phyloP scores from a whole-genome alignment of 1,140 invertebrate species.

The Dendroctonus valens region DNA sequence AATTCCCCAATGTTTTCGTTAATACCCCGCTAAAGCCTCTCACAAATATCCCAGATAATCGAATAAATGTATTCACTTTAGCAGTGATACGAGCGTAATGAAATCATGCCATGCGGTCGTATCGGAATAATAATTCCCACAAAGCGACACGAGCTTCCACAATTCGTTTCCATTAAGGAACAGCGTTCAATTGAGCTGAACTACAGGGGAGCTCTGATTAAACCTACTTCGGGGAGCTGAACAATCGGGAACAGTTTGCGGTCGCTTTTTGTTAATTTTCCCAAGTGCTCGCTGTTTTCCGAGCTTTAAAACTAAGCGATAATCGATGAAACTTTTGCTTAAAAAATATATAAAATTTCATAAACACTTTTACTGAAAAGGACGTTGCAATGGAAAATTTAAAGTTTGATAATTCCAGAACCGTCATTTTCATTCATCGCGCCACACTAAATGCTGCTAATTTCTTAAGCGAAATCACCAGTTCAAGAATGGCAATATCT shows the following conservation, averaged over 20 bases:
- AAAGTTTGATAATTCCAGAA: too few species aligned
- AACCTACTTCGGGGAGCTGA: constrained; percentile 33
- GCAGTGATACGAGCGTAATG: constrained; percentile 22
- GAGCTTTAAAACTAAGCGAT: constrained; percentile 4
- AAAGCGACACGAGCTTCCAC: constrained; percentile 34
- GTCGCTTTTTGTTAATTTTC: constrained; percentile 32
- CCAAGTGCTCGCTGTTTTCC: constrained; percentile 22
- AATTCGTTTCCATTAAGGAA: constrained; percentile 35
- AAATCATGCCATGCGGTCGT: constrained; percentile 32
- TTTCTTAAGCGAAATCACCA: too few species aligned
- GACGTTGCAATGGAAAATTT: too few species aligned
- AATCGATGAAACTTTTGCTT: neutral
- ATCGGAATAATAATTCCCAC: constrained; percentile 34
- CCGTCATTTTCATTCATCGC: too few species aligned
- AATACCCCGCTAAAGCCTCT: constrained; percentile 17
- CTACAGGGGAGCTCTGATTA: constrained; percentile 32
- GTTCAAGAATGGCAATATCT: too few species aligned
- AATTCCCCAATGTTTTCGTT: constrained; percentile 12
- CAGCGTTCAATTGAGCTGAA: constrained; percentile 31
- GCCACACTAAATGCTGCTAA: too few species aligned
- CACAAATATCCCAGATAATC: constrained; percentile 26
- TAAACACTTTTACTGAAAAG: too few species aligned
- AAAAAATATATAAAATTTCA: neutral
- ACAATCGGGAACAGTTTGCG: constrained; percentile 32
- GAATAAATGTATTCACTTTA: constrained; percentile 30